phyloP scores from a whole-genome alignment of 2,797 vertebrate genomes.

The Sebastolobus alascanus region DNA sequence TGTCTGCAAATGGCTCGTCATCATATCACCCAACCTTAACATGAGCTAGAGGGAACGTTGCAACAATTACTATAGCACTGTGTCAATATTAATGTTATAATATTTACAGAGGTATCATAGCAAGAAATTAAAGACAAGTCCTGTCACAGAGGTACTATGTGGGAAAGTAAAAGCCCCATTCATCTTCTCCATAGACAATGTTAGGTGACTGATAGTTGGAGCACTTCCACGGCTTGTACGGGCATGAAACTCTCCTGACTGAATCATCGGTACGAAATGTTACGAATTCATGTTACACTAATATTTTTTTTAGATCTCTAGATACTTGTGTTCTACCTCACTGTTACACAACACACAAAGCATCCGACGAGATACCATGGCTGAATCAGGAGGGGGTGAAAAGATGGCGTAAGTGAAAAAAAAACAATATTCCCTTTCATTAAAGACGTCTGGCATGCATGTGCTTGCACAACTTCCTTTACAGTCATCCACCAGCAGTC shows the following conservation, averaged over 20 bases:
- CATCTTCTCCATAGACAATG: not conserved
- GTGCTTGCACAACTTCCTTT: constrained; percentile 65
- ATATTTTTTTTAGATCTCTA: not conserved
- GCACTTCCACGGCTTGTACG: not conserved
- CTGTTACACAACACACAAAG: constrained; percentile 14
- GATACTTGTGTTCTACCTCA: not conserved
- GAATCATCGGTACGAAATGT: constrained; percentile 3
- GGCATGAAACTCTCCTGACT: not conserved
- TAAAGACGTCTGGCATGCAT: constrained; percentile 29
- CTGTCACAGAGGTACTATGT: not conserved
- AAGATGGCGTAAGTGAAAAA: not conserved
- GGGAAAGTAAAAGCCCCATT: not conserved
- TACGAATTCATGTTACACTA: not conserved
- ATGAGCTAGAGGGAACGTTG: not conserved
- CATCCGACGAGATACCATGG: constrained; percentile 3
- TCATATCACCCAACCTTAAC: not conserved
- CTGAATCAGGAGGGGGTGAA: constrained; percentile 16
- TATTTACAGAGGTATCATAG: not conserved
- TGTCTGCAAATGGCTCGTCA: too few relatives aligned
- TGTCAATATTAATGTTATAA: not conserved
- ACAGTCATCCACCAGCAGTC: constrained; percentile 44
- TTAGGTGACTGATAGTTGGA: not conserved
- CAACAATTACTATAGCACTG: not conserved
- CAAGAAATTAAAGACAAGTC: not conserved
- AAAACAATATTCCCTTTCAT: constrained; percentile 23